Percentiles rank a stretch among this genome's conserved stretches.
phyloP scores from a whole-genome alignment of 2,113 vertebrate species.

The Cinclus cinclus region DNA sequence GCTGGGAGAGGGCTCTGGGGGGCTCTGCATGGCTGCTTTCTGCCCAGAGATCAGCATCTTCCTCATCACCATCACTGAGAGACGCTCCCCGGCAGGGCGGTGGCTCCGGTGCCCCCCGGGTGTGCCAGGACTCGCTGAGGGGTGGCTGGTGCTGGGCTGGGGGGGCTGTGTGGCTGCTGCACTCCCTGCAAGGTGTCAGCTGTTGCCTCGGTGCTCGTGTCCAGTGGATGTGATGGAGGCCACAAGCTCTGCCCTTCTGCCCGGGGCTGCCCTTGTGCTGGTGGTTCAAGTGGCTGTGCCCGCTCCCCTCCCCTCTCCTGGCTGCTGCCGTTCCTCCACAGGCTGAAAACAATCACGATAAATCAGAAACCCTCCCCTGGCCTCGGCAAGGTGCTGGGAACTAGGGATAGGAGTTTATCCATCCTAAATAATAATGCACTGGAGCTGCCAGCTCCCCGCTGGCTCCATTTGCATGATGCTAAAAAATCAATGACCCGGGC shows the following conservation, averaged over 20 bases:
- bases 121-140: accelerated
- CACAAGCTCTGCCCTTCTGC: accelerated
- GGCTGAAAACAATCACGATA: not conserved
- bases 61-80: accelerated
- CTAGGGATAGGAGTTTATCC: constrained; percentile 31
- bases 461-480: constrained; percentile 31
- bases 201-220: accelerated
- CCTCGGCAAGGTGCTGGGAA: not conserved
- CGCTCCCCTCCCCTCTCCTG: accelerated
- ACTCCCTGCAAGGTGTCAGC: accelerated
- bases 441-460: constrained; percentile 38
- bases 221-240: not conserved
- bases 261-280: not conserved
- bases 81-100: accelerated
- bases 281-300: not conserved
- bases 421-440: constrained; percentile 36
- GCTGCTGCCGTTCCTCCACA: not conserved
- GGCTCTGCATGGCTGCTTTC: not conserved
- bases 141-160: accelerated
- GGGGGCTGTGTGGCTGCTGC: accelerated
- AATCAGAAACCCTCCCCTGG: constrained; percentile 9
- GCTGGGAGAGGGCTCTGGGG: not conserved
- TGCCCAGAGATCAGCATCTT: not conserved
- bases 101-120: accelerated
- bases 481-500: not conserved